Percentiles rank a stretch among this genome's conserved stretches.
Evolutionary conservation across 2,113 vertebrate species (phyloP).

Genomic region (Dissostichus mawsoni): DNA sequence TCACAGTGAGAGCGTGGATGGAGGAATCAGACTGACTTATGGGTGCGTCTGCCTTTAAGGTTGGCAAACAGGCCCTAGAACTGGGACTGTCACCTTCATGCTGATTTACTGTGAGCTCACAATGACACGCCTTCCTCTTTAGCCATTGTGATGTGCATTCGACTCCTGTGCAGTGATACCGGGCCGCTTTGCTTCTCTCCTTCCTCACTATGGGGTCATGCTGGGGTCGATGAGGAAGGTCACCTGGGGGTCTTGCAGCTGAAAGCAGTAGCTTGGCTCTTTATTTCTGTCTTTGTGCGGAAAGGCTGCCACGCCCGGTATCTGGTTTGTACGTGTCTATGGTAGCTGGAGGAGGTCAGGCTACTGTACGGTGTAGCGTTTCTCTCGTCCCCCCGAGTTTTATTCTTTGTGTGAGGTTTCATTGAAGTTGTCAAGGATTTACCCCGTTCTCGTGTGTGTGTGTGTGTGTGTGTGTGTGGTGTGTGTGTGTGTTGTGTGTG

Average conservation of each 20-base stretch:
- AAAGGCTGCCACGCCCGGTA: constrained; percentile 79
- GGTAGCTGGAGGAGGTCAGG: constrained; percentile 73
- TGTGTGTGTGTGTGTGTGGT: constrained; percentile 37
- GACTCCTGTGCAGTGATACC: constrained; percentile 74
- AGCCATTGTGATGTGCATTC: constrained; percentile 74
- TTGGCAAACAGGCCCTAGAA: constrained; percentile 53
- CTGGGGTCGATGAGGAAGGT: constrained; percentile 77
- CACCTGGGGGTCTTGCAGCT: constrained; percentile 79
- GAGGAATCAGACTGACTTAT: constrained; percentile 70
- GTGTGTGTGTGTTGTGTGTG: not conserved
- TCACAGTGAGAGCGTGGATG: constrained; percentile 46
- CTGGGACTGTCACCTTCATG: constrained; percentile 58
- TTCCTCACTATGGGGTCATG: constrained; percentile 73
- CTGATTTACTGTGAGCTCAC: constrained; percentile 73
- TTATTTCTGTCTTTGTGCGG: constrained; percentile 80
- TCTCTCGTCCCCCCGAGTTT: constrained; percentile 72
- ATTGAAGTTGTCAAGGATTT: constrained; percentile 80
- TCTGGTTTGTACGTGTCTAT: constrained; percentile 75
- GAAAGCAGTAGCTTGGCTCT: constrained; percentile 81
- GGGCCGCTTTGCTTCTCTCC: constrained; percentile 60
- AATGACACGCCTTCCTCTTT: constrained; percentile 72
- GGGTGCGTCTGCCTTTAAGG: constrained; percentile 56
- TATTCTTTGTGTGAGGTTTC: constrained; percentile 76
- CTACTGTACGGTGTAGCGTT: constrained; percentile 84
- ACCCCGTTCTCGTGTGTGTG: constrained; percentile 71